Conservation (phyloP, 2,888 invertebrate species). For the Phyto melanocephala region DNA sequence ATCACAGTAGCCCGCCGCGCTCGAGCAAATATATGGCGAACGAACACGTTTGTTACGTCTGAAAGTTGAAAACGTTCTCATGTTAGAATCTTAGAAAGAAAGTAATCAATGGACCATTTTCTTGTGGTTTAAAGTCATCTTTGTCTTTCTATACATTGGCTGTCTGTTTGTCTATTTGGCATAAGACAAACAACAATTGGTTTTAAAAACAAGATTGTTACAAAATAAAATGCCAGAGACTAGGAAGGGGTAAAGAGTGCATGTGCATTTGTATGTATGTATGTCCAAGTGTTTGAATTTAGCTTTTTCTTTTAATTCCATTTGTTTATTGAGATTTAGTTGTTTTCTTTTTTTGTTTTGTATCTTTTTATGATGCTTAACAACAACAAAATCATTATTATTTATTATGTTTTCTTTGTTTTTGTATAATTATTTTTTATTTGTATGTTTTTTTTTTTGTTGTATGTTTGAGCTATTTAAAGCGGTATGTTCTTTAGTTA, state of each 20-base stretch:
- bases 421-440: background rate
- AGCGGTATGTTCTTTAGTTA: constrained; percentile 46
- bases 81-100: constrained; percentile 60
- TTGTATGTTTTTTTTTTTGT: background rate
- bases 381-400: constrained; percentile 52
- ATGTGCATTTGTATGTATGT: too few relatives aligned
- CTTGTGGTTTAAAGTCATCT: constrained; percentile 20
- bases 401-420: constrained; percentile 31
- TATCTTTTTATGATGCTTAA: background rate
- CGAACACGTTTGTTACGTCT: constrained; percentile 69
- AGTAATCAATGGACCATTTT: constrained; percentile 66
- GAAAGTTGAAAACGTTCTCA: constrained; percentile 72
- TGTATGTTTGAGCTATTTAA: constrained; percentile 42
- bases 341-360: constrained; percentile 8
- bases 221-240: background rate
- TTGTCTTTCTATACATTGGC: background rate
- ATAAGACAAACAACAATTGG: background rate
- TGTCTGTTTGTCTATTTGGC: background rate
- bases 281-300: too few relatives aligned
- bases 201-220: constrained; percentile 42
- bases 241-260: background rate
- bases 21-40: constrained; percentile 14
- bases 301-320: constrained; percentile 5
- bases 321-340: background rate
- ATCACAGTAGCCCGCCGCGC: background rate